phyloP scores from a whole-genome alignment of 2,888 invertebrate genomes.

The Epinotia ramella region DNA sequence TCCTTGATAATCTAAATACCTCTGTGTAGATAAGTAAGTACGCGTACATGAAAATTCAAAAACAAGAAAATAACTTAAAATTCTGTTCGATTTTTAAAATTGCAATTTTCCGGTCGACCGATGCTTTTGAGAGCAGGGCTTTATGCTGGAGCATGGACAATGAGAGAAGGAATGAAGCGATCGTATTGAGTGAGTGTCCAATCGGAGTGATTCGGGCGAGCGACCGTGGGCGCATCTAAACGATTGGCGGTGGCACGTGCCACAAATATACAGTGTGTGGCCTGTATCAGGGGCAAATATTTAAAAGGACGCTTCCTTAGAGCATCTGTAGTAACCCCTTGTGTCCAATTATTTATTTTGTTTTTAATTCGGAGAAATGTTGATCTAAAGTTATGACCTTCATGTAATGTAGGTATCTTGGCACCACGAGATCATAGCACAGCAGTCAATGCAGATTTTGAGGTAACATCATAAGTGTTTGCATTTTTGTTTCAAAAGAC shows the following conservation, averaged over 20 bases:
- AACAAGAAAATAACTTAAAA: conserved; percentile 17
- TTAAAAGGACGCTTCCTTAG: no score
- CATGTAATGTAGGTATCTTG: no score
- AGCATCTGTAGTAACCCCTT: no score
- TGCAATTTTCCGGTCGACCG: conserved; percentile 30
- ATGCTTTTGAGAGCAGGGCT: conserved; percentile 25
- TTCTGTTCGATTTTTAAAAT: conserved; percentile 28
- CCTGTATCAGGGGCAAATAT: no score
- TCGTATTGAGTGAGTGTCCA: conserved; percentile 46
- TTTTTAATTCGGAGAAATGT: no score
- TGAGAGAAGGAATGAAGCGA: conserved; percentile 38
- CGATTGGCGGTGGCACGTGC: conserved; percentile 50
- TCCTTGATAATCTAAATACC: background rate
- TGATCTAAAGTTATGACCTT: no score
- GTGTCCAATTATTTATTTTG: no score
- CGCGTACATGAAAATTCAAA: conserved; percentile 7
- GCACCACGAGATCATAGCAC: no score
- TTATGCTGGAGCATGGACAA: conserved; percentile 31
- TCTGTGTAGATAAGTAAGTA: background rate
- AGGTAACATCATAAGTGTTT: no score
- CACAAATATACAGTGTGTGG: no score
- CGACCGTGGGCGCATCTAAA: conserved; percentile 50
- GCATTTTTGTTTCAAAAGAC: no score
- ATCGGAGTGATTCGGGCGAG: conserved; percentile 53
- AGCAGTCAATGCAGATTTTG: no score